Evolutionary conservation across 2,888 invertebrate genomes (phyloP), one percentile per base, ranked within the genome.

Genomic region (Pristionchus maxplancki): DNA sequence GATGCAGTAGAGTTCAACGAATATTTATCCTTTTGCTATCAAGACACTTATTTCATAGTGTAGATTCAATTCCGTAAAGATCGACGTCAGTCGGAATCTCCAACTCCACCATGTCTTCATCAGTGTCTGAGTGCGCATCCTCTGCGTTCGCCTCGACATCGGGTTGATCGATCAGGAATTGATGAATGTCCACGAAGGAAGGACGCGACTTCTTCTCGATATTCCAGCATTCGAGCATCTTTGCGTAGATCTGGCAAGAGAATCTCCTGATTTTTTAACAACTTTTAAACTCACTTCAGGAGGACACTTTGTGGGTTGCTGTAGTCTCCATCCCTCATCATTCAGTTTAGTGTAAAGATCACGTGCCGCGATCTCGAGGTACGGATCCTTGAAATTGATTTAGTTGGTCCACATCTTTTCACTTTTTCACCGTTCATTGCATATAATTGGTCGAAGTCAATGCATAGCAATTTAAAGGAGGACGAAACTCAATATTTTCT

Each of bases 151-250:
- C 20, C 24, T 37, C 71, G 13, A 13, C 71, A 0, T 24, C 24
- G 0, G 24, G 71, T 8, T 71, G 71, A 0, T 31, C 34, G 37
- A 71, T 17, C 31, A 74, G 71, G 78, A 48, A 78, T 17, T 31
- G 0, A 13, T 48, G 44, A 6, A 78, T 24, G 13, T 78, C 17
- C 0, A 28, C n/a, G 44, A 78, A 78, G 5, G 44, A n/a, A 40
- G 78, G 78, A 0, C 78, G 44, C 9, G 24, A 8, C 2, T 48
- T 44, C 78, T 11, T 1, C 34, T 78, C 28, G 28, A 78, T 11
- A 28, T 78, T 78, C 78, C 78, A 78, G 78, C 78, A 78, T 28
- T 78, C 44, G 28, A 78, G 78, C 78, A 78, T 78, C 78, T 78
- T 78, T 9, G 8, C 78, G 78, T 78, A 78, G 28, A 78, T 48